Evolutionary conservation across 2,888 invertebrate species (phyloP), one percentile per base, ranked within the genome.

Genomic region (Cyclophora punctaria): DNA sequence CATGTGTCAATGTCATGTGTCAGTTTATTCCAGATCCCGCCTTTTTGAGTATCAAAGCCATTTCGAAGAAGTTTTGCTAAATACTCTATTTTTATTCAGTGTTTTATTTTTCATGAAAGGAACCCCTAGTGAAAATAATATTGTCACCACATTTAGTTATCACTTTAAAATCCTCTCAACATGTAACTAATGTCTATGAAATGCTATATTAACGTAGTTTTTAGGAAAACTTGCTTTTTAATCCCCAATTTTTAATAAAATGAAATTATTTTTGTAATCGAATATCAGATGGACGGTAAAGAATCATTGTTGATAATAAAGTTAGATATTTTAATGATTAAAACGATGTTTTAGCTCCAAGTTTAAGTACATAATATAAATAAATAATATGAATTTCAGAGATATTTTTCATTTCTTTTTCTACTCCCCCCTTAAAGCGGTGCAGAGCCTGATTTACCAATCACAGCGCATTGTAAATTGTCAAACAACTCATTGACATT

Each of bases 251-350:
- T 66, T 67, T 49, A 59, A 62, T 58, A 52, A 54, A 76, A 76
- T 70, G 64, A 73, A 82, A 74, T 74, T 84, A 85, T 86, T 85
- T 85, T 85, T 85, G 73, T 85, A 85, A 80, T 67, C 69, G 67
- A 72, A 73, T 73, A 71, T 60, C 59, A 63, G 65, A 67, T 64
- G 63, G 63, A 55, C 37, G 5, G 37, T 37, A 63, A 67, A 68
- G 63, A 70, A 59, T 63, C 72, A 72, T 62, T 69, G 75, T 79
- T 79, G 78, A 79, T 78, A 59, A 68, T 66, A 72, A 75, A 65
- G 71, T 78, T 81, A 81, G 76, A 78, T 79, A 77, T 69, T 72
- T 75, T 74, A 73, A 73, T 75, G 72, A 76, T 74, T 72, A 73
- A 73, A 79, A 20, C 20, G 20, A 78, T 78, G 79, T 86, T 86